Base-by-base conservation (phyloP, 2,888 invertebrate species). In the Dolichomitus sp. region DNA sequence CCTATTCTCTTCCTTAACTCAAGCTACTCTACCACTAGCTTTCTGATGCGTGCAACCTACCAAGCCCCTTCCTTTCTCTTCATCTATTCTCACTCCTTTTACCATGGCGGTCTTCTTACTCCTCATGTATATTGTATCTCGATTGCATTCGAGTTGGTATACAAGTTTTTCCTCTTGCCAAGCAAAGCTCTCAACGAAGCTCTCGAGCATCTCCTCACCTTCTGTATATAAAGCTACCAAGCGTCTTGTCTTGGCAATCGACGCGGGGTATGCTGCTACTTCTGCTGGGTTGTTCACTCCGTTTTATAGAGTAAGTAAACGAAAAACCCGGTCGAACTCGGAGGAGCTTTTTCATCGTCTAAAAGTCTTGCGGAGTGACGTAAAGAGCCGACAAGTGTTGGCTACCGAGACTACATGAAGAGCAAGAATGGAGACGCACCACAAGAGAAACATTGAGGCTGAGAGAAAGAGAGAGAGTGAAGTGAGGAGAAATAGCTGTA, bases 101-200 rank as follows among this genome's bases (percentile, higher is more conserved):
- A 6, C 14, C 17, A n/a, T 48, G 48, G 48, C 17, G 48, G 6
- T 48, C 48, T n/a, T 48, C n/a, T 37, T 37, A 37, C 11, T 12
- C 11, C 76, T 68, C 76, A 68, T 76, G 59, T 50, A 76, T 66
- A 59, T 66, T 66, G 54, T 57, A 75, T 75, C 54, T 45, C 65
- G 54, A 66, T 74, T 63, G 50, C 74, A 63, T 52, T 40, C 37
- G 61, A 1, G 52, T 14, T 23, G 23, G 27, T 37, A 23, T 19
- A 23, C 52, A 37, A 7, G 14, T 40, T 70, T 30, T 54, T 57
- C 42, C 57, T 27, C 3, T 23, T 1, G 1, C 52, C 17, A 11
- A 50, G 50, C 50, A 6, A 6, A 17, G n/a, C 48, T 45, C 45
- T 65, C 45, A 6, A 14, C 33, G 48, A 45, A 54, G 30, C 54